Conservation (phyloP, 2,797 vertebrate species). For the Avahi laniger region DNA sequence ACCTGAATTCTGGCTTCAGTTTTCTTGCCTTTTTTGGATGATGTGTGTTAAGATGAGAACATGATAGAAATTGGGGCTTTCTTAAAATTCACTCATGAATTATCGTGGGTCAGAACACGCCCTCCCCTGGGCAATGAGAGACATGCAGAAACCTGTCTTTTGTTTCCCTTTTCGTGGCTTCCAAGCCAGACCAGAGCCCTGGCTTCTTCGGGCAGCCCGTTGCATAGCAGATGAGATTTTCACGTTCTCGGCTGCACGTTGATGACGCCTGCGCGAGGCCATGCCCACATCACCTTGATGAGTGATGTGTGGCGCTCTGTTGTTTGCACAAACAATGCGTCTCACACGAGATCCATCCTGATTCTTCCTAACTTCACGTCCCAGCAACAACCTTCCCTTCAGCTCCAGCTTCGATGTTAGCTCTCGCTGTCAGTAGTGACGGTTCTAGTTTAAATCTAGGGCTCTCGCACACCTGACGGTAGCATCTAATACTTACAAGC, state of each 20-base stretch:
- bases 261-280: fast-evolving
- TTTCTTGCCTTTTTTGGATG: slow-evolving; percentile 31
- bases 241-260: fast-evolving
- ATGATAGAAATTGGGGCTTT: not conserved
- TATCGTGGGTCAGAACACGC: not conserved
- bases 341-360: not conserved
- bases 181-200: too few species aligned
- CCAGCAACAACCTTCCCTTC: fast-evolving
- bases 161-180: fast-evolving
- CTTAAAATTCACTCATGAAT: not conserved
- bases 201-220: fast-evolving
- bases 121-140: too few species aligned
- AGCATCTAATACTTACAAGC: not conserved
- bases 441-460: not conserved
- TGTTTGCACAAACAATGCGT: fast-evolving
- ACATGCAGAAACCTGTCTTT: fast-evolving
- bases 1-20: not conserved
- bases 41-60: not conserved
- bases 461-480: fast-evolving
- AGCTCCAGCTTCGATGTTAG: fast-evolving
- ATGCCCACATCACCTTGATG: fast-evolving
- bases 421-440: fast-evolving
- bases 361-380: not conserved
- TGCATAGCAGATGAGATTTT: fast-evolving
- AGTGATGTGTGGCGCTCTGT: fast-evolving